phyloP scores from a whole-genome alignment of 2,888 invertebrate species.

The Ectemnius continuus region DNA sequence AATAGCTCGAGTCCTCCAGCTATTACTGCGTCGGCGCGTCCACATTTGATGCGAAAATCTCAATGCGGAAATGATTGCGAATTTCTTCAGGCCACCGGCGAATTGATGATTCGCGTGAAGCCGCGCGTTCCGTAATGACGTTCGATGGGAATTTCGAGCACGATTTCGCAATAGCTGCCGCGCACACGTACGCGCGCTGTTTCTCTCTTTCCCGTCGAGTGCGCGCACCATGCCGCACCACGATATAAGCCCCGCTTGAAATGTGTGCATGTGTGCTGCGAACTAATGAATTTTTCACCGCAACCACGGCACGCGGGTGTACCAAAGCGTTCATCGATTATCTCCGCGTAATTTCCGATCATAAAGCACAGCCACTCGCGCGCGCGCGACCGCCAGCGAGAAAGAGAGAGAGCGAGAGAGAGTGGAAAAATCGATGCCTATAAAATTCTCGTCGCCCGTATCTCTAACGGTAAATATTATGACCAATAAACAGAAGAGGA shows the following conservation, averaged over 20 bases:
- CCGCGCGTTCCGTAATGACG: slow-evolving; percentile 43
- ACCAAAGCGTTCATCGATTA: slow-evolving; percentile 22
- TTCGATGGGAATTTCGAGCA: slow-evolving; percentile 46
- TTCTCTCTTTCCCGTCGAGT: background rate
- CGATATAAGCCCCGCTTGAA: slow-evolving; percentile 25
- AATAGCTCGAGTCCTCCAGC: too few species aligned
- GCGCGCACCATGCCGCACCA: background rate
- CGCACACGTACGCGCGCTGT: background rate
- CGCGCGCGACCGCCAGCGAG: too few species aligned
- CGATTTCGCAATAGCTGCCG: slow-evolving; percentile 55
- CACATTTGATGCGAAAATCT: too few species aligned
- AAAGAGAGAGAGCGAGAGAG: background rate
- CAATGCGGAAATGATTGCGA: background rate
- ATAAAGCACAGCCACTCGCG: background rate
- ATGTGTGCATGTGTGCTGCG: slow-evolving; percentile 11
- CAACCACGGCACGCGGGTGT: slow-evolving; percentile 15
- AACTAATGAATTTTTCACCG: slow-evolving; percentile 51
- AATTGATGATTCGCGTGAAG: slow-evolving; percentile 26
- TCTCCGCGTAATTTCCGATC: slow-evolving; percentile 15
- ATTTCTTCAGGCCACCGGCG: slow-evolving; percentile 31
- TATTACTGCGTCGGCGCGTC: too few species aligned
- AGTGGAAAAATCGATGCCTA: background rate
- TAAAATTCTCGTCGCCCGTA: too few species aligned
- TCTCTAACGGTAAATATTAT: too few species aligned
- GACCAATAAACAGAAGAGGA: too few species aligned